Evolutionary conservation across 2,888 invertebrate species (phyloP).

Genomic region (Phalera bucephala): DNA sequence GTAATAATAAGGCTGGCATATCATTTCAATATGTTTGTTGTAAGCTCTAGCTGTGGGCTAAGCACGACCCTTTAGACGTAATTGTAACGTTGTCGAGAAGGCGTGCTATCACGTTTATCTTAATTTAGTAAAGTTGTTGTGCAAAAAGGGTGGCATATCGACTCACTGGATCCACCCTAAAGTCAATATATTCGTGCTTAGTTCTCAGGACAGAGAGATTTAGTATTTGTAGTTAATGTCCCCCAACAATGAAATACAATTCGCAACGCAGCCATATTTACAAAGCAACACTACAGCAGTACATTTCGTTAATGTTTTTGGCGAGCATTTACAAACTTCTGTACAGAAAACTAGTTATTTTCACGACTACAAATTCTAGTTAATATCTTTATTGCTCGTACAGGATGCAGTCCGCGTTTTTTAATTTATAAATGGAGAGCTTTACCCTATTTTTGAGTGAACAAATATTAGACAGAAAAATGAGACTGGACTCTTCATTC

Average conservation of each 20-base stretch:
- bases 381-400: conserved; percentile 71
- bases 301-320: conserved; percentile 66
- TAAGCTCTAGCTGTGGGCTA: no score
- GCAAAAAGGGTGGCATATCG: no score
- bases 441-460: conserved; percentile 31
- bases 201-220: conserved; percentile 66
- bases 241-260: conserved; percentile 74
- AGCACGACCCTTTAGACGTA: no score
- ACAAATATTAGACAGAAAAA: conserved; percentile 12
- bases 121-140: no score
- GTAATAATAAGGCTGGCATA: no score
- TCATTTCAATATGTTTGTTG: no score
- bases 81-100: no score
- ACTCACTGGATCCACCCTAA: no score
- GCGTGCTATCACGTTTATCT: no score
- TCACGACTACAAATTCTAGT: conserved; percentile 52
- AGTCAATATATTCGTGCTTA: no score
- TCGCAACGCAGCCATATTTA: conserved; percentile 64
- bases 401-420: conserved; percentile 54
- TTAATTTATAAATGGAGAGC: conserved; percentile 54
- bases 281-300: conserved; percentile 55
- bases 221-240: conserved; percentile 73
- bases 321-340: conserved; percentile 58
- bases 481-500: conserved; percentile 10
- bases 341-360: conserved; percentile 53